These are phyloP conservation scores for Halictus rubicundus DNA, from an alignment of 1,140 invertebrate species.

Conservation along the genomic window DNA sequence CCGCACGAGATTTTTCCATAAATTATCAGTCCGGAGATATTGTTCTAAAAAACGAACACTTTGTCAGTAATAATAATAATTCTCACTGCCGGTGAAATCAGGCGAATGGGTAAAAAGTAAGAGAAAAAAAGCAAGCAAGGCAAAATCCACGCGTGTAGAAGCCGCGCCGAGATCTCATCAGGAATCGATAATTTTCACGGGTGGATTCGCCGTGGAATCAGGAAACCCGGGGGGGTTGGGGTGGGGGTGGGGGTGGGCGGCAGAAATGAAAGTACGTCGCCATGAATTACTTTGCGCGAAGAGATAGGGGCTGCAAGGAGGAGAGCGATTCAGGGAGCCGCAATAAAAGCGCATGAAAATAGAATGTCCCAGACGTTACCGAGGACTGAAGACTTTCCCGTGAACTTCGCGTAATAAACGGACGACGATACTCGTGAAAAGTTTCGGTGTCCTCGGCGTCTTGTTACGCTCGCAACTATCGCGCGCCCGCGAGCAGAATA, in stretches of 20 bases:
- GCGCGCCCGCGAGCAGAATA: not conserved
- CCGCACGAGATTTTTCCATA: too few relatives aligned
- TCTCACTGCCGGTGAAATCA: too few relatives aligned
- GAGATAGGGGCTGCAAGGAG: not conserved
- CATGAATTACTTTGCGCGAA: conserved; percentile 5
- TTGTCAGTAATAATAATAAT: too few relatives aligned
- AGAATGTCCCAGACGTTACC: conserved; percentile 20
- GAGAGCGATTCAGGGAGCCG: not conserved
- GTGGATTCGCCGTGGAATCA: not conserved
- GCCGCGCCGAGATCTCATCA: too few relatives aligned
- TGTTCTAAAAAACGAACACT: too few relatives aligned
- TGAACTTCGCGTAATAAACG: conserved; percentile 33
- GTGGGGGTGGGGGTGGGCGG: too few relatives aligned
- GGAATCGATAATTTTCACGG: conserved; percentile 26
- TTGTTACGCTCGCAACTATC: not conserved
- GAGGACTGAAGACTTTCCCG: not conserved
- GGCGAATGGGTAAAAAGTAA: too few relatives aligned
- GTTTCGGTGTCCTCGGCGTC: not conserved
- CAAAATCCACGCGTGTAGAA: too few relatives aligned
- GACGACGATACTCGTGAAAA: conserved; percentile 23
- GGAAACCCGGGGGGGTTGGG: conserved; percentile 13
- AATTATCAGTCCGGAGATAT: too few relatives aligned
- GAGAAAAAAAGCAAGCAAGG: too few relatives aligned
- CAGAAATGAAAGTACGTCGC: not conserved
- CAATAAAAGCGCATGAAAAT: conserved; percentile 39